A percentile compares a stretch with the other conserved stretches of the same genome.
Conservation (phyloP, 2,797 vertebrate species). For the Aselliscus stoliczkanus region DNA sequence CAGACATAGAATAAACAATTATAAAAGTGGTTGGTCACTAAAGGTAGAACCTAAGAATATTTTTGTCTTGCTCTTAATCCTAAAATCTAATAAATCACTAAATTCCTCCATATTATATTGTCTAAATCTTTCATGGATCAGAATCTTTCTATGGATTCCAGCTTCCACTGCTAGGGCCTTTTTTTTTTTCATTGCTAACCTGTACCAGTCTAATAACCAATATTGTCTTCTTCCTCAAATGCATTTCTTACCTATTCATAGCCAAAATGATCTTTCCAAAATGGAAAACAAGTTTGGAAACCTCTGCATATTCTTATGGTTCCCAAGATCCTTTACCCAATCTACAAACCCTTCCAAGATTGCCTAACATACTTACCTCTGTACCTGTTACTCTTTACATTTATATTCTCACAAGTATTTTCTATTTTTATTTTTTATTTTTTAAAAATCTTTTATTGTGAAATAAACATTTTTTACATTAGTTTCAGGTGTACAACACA, state of each 20-base stretch:
- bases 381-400: background rate
- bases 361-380: background rate
- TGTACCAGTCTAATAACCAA: background rate
- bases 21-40: background rate
- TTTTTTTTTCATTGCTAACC: background rate
- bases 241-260: background rate
- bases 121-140: background rate
- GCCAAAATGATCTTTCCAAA: background rate
- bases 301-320: background rate
- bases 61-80: background rate
- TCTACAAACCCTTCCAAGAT: background rate
- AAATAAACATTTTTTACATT: too few species aligned
- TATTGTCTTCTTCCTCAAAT: background rate
- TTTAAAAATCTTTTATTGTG: too few species aligned
- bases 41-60: background rate
- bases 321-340: background rate
- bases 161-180: background rate
- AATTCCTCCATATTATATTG: background rate
- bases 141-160: background rate
- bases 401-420: background rate
- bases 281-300: background rate
- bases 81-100: background rate
- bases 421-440: too few species aligned
- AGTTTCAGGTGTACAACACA: too few species aligned
- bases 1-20: background rate